Evolutionary conservation across 2,888 invertebrate genomes (phyloP), one percentile per base, ranked within the genome.

Genomic region (Alentia gelatinosa): DNA sequence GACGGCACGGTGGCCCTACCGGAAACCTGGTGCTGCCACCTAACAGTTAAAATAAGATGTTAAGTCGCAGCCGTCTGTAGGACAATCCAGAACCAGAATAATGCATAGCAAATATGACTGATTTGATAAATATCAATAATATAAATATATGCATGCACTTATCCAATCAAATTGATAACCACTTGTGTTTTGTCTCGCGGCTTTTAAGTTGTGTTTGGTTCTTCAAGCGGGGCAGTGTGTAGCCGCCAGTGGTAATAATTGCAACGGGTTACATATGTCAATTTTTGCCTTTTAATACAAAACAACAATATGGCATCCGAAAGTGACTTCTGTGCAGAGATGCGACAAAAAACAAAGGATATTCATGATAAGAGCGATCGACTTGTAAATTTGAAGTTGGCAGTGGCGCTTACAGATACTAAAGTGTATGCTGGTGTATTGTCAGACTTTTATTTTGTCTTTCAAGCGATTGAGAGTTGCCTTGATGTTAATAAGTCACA

Each of bases 391-490:
- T 47, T 91, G 42, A 92, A 92, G 84, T 91, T 93, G 74, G 92
- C 91, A n/a, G 91, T 91, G 40, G 92, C 90, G 26, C 89, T 93
- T 12, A 93, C 93, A 15, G 92, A 93, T 83, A 92, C 84, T 39
- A 63, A 63, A 26, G 89, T 92, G 0, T 93, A 90, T 42, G 92
- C 91, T 12, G 50, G 89, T n/a, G 92, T 92, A 7, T 79, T 94
- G 1, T 91, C 91, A 1, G 93, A 94, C 86, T 93, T 94, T 50
- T 93, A 94, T 74, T 90, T 90, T 75, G 92, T 94, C 15, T 94
- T 93, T 86, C 90, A 91, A 40, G 92, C 93, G 37, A 75, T 94
- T 40, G 94, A 94, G 89, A 91, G 91, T 23, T 90, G 74, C 4
- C 33, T 92, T 15, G 92, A 93, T 3, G 88, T 90, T 74, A 30